Evolutionary conservation across 2,888 invertebrate genomes (phyloP).

Genomic region (Dendrolimus houi): DNA sequence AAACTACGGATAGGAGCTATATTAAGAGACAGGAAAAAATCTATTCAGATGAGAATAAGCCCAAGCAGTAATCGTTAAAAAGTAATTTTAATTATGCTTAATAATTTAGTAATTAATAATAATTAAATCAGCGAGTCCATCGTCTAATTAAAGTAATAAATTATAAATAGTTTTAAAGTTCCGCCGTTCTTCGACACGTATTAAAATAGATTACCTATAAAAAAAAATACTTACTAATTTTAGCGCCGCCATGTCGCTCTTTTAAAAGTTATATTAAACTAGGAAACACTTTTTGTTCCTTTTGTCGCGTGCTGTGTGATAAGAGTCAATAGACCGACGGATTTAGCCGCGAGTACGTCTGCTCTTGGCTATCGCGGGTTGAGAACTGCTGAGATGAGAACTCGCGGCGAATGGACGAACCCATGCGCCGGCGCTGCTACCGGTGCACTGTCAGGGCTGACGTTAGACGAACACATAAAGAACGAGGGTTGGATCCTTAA

Average conservation of each 20-base stretch:
- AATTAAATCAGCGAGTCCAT: too few relatives aligned
- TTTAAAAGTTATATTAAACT: constrained; percentile 56
- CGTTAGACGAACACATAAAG: neutral
- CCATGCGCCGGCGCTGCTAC: constrained; percentile 1
- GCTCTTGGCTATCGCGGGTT: constrained; percentile 38
- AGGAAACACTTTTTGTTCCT: constrained; percentile 52
- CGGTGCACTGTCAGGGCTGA: neutral
- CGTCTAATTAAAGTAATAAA: too few relatives aligned
- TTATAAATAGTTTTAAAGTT: too few relatives aligned
- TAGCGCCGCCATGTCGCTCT: constrained; percentile 45
- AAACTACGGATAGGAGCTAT: too few relatives aligned
- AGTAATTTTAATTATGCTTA: too few relatives aligned
- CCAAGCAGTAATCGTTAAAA: too few relatives aligned
- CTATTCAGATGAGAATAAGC: too few relatives aligned
- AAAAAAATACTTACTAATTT: constrained; percentile 44
- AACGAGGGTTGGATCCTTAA: too few relatives aligned
- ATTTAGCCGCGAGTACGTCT: constrained; percentile 31
- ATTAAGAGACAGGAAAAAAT: too few relatives aligned
- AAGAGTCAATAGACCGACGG: constrained; percentile 15
- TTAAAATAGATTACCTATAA: constrained; percentile 1
- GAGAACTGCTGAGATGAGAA: constrained; percentile 34
- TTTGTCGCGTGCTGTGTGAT: constrained; percentile 27
- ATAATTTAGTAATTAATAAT: too few relatives aligned
- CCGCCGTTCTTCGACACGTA: too few relatives aligned
- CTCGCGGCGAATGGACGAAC: neutral